These are phyloP conservation scores for Uropsilus gracilis DNA, from an alignment of 2,113 vertebrate species.

Conservation along the genomic window DNA sequence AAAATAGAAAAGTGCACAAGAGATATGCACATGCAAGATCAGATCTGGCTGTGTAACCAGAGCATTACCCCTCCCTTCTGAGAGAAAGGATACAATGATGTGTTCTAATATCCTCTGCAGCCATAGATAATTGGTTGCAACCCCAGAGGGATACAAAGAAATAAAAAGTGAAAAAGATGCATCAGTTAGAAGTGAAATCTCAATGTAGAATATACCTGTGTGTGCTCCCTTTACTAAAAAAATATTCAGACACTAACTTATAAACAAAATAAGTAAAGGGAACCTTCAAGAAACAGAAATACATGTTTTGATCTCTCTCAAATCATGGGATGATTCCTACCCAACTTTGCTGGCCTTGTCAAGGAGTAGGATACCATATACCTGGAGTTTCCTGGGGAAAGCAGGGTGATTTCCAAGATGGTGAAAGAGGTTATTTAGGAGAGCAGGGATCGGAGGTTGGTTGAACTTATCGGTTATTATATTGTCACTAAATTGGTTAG, in stretches of 20 bases:
- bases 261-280: background rate
- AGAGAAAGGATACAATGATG: background rate
- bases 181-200: background rate
- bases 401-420: background rate
- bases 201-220: background rate
- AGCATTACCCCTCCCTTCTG: background rate
- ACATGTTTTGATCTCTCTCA: background rate
- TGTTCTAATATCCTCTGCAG: background rate
- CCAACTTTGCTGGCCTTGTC: background rate
- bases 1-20: background rate
- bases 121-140: background rate
- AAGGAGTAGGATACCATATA: background rate
- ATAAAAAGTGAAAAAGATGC: background rate
- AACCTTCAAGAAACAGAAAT: background rate
- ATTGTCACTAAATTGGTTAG: background rate
- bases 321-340: background rate
- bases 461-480: too few relatives aligned
- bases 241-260: background rate
- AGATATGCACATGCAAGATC: background rate
- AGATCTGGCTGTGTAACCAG: background rate
- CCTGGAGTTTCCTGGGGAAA: background rate
- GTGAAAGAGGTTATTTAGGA: background rate
- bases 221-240: background rate
- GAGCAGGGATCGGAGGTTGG: background rate
- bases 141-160: background rate